These are phyloP conservation scores for Heliothis subflexa DNA, from an alignment of 1,140 invertebrate species.

Conservation along the genomic window DNA sequence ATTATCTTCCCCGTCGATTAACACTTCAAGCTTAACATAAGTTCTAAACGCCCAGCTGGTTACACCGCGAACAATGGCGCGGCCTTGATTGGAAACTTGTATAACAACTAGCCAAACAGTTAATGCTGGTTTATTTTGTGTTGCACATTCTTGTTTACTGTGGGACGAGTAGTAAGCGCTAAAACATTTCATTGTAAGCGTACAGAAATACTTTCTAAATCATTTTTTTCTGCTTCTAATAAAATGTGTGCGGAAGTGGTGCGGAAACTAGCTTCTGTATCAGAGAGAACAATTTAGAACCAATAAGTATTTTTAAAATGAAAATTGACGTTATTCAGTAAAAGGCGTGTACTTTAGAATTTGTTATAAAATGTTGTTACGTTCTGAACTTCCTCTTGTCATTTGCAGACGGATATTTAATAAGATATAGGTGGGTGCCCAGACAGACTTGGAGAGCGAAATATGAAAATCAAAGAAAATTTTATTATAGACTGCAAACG, in stretches of 20 bases:
- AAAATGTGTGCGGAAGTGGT: not conserved
- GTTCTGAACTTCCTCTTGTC: too few species aligned
- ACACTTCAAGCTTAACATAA: slow-evolving; percentile 22
- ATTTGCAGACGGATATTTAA: too few species aligned
- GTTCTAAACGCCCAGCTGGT: slow-evolving; percentile 18
- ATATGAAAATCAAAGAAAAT: too few species aligned
- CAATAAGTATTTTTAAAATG: too few species aligned
- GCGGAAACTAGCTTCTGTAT: not conserved
- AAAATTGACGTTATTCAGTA: too few species aligned
- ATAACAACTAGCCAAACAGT: slow-evolving; percentile 44
- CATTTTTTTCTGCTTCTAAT: not conserved
- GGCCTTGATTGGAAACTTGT: slow-evolving; percentile 49
- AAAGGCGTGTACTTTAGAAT: too few species aligned
- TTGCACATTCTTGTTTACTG: slow-evolving; percentile 31
- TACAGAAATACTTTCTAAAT: slow-evolving; percentile 25
- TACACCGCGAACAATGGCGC: slow-evolving; percentile 45
- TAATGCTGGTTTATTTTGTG: slow-evolving; percentile 32
- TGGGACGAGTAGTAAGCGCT: slow-evolving; percentile 1
- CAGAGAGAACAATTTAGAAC: too few species aligned
- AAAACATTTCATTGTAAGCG: slow-evolving; percentile 36
- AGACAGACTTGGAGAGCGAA: too few species aligned
- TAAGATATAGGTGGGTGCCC: too few species aligned
- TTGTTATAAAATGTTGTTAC: too few species aligned
- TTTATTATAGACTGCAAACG: too few species aligned
- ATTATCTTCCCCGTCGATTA: slow-evolving; percentile 20